phyloP scores from a whole-genome alignment of 2,797 vertebrate species.

The Neoniphon sammara region DNA sequence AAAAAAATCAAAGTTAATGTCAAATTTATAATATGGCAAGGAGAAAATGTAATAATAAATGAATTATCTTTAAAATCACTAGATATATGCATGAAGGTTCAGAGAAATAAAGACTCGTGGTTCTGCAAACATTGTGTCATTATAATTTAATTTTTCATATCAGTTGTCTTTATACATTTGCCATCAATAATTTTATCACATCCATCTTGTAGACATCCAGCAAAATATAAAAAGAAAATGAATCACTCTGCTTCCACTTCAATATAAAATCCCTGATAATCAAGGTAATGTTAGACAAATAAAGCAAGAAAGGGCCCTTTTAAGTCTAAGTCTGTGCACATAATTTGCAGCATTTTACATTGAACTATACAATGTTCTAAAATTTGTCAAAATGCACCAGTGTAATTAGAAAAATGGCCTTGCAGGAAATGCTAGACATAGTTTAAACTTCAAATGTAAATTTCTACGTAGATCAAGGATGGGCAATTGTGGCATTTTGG shows the following conservation, averaged over 20 bases:
- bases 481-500: too few species aligned
- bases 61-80: not conserved
- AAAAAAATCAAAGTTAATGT: too few species aligned
- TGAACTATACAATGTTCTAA: not conserved
- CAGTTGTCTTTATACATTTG: conserved; percentile 23
- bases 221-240: conserved; percentile 30
- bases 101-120: not conserved
- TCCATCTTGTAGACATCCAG: conserved; percentile 24
- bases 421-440: conserved; percentile 6
- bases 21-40: not conserved
- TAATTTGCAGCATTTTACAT: not conserved
- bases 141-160: conserved; percentile 35
- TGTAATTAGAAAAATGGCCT: conserved; percentile 7
- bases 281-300: conserved; percentile 25
- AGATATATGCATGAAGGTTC: not conserved
- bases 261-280: conserved; percentile 31
- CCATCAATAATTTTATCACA: conserved; percentile 32
- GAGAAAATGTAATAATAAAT: not conserved
- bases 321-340: conserved; percentile 17
- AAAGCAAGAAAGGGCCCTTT: conserved; percentile 16
- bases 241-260: too few species aligned
- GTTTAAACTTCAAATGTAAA: not conserved
- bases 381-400: conserved; percentile 21
- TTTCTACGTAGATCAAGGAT: conserved; percentile 10
- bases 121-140: conserved; percentile 12